Evolutionary conservation across 2,113 vertebrate genomes (phyloP).

Genomic region (Taxidea taxus): DNA sequence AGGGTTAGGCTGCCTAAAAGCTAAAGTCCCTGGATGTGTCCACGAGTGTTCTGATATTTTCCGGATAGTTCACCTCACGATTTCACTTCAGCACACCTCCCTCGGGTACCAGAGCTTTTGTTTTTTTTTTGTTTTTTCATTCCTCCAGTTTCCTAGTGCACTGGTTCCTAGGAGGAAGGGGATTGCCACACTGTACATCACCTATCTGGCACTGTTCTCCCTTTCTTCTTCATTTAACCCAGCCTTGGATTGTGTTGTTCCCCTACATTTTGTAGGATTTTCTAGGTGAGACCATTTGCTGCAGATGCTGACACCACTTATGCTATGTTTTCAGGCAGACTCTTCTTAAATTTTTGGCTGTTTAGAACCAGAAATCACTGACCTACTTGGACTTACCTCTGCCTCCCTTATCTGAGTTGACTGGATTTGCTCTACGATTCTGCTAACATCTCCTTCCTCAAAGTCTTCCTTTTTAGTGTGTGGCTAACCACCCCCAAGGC

Average conservation of each 20-base stretch:
- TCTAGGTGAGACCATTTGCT: neutral
- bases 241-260: neutral
- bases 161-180: neutral
- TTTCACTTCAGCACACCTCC: neutral
- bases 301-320: neutral
- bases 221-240: neutral
- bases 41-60: neutral
- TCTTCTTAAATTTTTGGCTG: neutral
- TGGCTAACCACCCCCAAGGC: rapidly evolving
- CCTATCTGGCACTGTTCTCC: neutral
- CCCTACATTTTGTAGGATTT: neutral
- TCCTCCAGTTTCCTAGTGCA: neutral
- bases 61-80: neutral
- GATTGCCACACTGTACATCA: rapidly evolving
- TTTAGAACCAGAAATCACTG: neutral
- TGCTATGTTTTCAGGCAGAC: neutral
- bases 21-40: neutral
- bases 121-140: neutral
- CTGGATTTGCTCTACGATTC: neutral
- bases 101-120: neutral
- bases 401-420: neutral
- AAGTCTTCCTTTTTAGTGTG: neutral
- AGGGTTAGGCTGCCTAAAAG: neutral
- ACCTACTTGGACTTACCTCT: neutral
- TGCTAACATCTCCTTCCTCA: neutral